Base-by-base conservation (phyloP, 2,113 vertebrate genomes). In the Raja brachyura region DNA sequence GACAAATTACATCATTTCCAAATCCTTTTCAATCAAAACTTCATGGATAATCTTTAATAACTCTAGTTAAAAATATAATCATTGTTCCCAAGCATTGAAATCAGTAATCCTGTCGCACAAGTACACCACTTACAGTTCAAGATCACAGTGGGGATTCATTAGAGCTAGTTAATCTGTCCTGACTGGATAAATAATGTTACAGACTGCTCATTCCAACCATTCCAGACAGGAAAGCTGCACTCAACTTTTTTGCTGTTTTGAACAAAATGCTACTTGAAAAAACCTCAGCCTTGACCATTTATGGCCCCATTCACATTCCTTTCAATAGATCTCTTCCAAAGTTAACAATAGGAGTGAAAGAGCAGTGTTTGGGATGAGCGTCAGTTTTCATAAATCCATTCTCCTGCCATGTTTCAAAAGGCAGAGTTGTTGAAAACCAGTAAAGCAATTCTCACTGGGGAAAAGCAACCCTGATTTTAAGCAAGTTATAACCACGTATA, bases 151-250 rank as follows among this genome's bases (percentile, higher is more conserved):
- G 77, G 39, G 66, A 59, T 83, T 68, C 33, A 86, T 73, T 75
- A 33, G 54, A 70, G 5, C 74, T 61, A 54, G 77, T 81, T 33
- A 92, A 73, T 92, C 70, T 25, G 88, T 77, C 76, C 68, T 20
- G 18, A 13, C 74, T 78, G 83, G 76, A 86, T 85, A 93, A 94
- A 94, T 94, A 94, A 90, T 90, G 31, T 93, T 93, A 93, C 56
- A 77, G 90, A 93, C 93, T 74, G 8, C 33, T 93, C 93, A 94
- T 94, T 95, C 94, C 94, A 93, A 90, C 48, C 93, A 95, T 94
- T 94, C 94, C 95, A 94, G 76, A 93, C 94, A 81, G 93, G 28
- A 92, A 75, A 76, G 22, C 5, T 56, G 10, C 28, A 70, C 56
- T 63, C 85, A 48, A 54, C 59, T 59, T 66, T 59, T 66, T 59